Base-by-base conservation (phyloP, 2,888 invertebrate genomes). In the Cosmopolites sordidus region DNA sequence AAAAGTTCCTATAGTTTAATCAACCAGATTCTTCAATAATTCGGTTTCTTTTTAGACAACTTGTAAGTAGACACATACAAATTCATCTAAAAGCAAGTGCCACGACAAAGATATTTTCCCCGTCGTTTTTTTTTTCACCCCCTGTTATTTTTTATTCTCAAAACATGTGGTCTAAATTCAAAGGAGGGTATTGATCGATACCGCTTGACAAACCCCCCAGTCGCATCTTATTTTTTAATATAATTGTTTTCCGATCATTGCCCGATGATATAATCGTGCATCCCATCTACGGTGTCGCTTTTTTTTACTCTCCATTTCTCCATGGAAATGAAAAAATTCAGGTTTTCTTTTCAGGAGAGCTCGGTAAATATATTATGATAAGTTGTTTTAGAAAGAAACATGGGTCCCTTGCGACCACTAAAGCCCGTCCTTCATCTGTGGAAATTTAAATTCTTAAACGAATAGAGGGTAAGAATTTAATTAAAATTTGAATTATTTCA, bases 141-240 rank as follows among this genome's bases (percentile, higher is more conserved):
- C 22, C 22, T 22, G 22, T 8, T 22, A 5, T 71, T 72, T 72
- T 68, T 67, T 71, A 66, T 72, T 71, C 70, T 71, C 70, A 71
- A 72, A 72, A 71, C 71, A 72, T 70, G 67, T 61, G 65, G 66
- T 63, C 69, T 55, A 55, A 55, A 55, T 55, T 55, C 51, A 47
- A 51, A 55, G 51, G 51, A 44, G 50, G 46, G 22, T 51, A 55
- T 55, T 51, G 55, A 55, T 55, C 40, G 39, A 46, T 47, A 50
- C 43, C 47, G 51, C 43, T 45, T 47, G 51, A 51, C 55, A 55
- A 55, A 47, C 43, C 55, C 55, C 47, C 33, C 70, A 66, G 65
- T 60, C 62, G 63, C 67, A 66, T 70, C 71, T 72, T 71, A 70
- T 70, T 70, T 70, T 70, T 69, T 69, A 69, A 69, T 33, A 11